These are phyloP conservation scores for Muschampia plurimacula DNA, from an alignment of 2,888 invertebrate species.

Conservation along the genomic window DNA sequence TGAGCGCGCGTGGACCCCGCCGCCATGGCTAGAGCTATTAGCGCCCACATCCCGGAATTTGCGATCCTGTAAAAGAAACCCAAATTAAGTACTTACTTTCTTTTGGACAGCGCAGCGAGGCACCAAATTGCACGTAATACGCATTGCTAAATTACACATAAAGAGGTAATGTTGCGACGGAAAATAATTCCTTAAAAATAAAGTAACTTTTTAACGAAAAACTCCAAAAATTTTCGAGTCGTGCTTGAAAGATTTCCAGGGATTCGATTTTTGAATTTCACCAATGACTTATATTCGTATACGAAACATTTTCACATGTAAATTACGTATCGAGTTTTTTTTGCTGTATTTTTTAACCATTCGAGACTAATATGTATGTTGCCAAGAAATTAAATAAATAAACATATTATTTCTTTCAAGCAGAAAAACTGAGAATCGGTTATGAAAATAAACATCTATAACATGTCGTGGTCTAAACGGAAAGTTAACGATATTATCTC, in stretches of 20 bases:
- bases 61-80: conserved; percentile 56
- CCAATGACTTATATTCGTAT: too few relatives aligned
- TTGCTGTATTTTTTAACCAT: too few relatives aligned
- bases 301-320: too few relatives aligned
- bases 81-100: conserved; percentile 15
- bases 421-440: too few relatives aligned
- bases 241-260: not conserved
- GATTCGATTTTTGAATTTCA: too few relatives aligned
- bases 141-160: conserved; percentile 27
- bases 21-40: conserved; percentile 59
- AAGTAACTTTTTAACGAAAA: not conserved
- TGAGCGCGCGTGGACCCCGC: conserved; percentile 55
- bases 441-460: too few relatives aligned
- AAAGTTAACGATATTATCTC: too few relatives aligned
- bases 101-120: conserved; percentile 9
- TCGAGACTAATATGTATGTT: too few relatives aligned
- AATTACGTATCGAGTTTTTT: too few relatives aligned
- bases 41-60: conserved; percentile 61
- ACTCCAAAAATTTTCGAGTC: not conserved
- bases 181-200: not conserved
- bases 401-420: too few relatives aligned
- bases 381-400: too few relatives aligned
- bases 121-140: conserved; percentile 31
- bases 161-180: conserved; percentile 6
- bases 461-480: too few relatives aligned